Evolutionary conservation across 2,888 invertebrate species (phyloP), one percentile per base, ranked within the genome.

Genomic region (Scaeva pyrastri): DNA sequence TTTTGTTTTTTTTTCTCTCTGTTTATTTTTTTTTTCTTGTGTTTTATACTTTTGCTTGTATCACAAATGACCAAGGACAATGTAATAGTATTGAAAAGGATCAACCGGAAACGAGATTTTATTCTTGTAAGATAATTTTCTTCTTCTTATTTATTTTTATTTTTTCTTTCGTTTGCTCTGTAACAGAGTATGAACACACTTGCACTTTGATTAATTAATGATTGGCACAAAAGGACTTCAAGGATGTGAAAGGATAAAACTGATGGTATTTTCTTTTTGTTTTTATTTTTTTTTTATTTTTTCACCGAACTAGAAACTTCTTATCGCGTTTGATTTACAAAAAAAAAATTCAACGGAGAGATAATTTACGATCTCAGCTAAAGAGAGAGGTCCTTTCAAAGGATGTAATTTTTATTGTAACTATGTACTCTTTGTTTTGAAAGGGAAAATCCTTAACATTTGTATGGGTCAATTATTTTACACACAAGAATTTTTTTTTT

Each of bases 161-260:
- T 56, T 45, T 70, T 19, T 16, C 2, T 71, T 50, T 55, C 19
- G 39, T 75, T 56, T 64, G 26, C 64, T 52, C 62, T 70, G 68
- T 79, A 56, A 41, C 75, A 68, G 60, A 50, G 50, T 68, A 80
- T 58, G 68, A 73, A 62, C 72, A 78, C 84, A 73, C 81, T 85
- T 76, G 85, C 85, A 85, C 85, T 85, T 50, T 81, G 85, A 85
- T 85, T 85, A 85, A 85, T 85, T 85, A 85, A 81, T 85, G 81
- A 85, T 76, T 73, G 60, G 64, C 75, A 62, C 78, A 78, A 73
- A 70, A 64, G 83, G 74, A 74, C 55, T 50, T 26, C 23, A 52
- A 83, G 14, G 16, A 68, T 39, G 21, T 21, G 39, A 52, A 39
- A 52, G 52, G 39, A 68, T 39, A 41, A 31, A 52, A 60, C 36